These are phyloP conservation scores for Sebastes itinus DNA, from an alignment of 2,797 vertebrate genomes.

Conservation along the genomic window DNA sequence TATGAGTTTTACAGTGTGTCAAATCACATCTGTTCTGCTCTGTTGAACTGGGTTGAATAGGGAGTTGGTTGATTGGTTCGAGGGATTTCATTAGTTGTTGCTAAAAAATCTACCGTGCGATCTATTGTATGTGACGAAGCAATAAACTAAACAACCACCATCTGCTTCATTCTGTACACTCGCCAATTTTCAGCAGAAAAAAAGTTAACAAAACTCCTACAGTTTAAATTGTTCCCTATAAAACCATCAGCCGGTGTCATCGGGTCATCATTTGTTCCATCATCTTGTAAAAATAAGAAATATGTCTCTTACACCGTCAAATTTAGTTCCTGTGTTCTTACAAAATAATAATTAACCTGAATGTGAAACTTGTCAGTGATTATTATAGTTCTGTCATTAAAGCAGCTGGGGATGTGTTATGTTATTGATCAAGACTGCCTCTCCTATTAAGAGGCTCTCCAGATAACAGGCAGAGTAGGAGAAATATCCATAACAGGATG, in stretches of 20 bases:
- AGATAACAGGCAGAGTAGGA: neutral
- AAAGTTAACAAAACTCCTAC: neutral
- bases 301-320: neutral
- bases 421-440: neutral
- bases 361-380: neutral
- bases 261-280: neutral
- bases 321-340: neutral
- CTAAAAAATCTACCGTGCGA: constrained; percentile 8
- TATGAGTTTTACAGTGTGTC: constrained; percentile 28
- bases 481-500: neutral
- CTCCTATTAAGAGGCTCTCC: neutral
- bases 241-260: neutral
- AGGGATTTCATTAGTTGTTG: constrained; percentile 21
- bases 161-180: constrained; percentile 13
- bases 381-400: neutral
- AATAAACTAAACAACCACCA: constrained; percentile 14
- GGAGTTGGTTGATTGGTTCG: constrained; percentile 16
- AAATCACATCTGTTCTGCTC: constrained; percentile 29
- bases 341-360: neutral
- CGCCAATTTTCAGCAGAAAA: constrained; percentile 11
- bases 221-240: neutral
- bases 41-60: constrained; percentile 7
- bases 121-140: constrained; percentile 30
- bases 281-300: neutral
- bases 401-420: neutral